Evolutionary conservation across 2,797 vertebrate genomes (phyloP).

Genomic region (Eleutherodactylus coqui): DNA sequence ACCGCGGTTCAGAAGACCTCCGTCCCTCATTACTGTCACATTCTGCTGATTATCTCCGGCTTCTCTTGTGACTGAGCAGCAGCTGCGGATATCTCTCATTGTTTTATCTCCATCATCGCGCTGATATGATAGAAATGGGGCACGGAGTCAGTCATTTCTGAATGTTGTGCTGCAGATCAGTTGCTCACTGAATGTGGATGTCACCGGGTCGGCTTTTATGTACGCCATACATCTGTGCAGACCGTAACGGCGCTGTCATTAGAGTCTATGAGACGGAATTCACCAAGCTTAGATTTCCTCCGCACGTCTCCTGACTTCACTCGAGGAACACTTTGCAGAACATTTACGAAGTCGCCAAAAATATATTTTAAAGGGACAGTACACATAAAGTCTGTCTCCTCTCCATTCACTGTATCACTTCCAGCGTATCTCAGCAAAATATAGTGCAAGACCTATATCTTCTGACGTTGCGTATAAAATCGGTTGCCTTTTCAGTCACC

Average conservation of each 20-base stretch:
- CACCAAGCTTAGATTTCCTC: too few species aligned
- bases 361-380: not conserved
- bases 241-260: not conserved
- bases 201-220: not conserved
- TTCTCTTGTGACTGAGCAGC: slow-evolving; percentile 14
- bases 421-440: too few species aligned
- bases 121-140: not conserved
- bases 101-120: slow-evolving; percentile 3
- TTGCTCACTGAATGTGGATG: not conserved
- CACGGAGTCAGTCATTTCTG: not conserved
- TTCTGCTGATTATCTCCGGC: slow-evolving; percentile 27
- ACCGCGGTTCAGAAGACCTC: not conserved
- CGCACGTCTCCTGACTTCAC: not conserved
- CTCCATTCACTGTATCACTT: not conserved
- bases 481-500: too few species aligned
- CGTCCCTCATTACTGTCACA: slow-evolving; percentile 31
- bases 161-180: not conserved
- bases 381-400: not conserved
- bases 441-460: too few species aligned
- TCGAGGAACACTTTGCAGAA: not conserved
- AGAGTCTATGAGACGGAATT: not conserved
- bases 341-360: not conserved
- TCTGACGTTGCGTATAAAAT: too few species aligned
- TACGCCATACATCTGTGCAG: not conserved
- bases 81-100: not conserved